Evolutionary conservation across 2,113 vertebrate genomes (phyloP).

Genomic region (Strix aluco): DNA sequence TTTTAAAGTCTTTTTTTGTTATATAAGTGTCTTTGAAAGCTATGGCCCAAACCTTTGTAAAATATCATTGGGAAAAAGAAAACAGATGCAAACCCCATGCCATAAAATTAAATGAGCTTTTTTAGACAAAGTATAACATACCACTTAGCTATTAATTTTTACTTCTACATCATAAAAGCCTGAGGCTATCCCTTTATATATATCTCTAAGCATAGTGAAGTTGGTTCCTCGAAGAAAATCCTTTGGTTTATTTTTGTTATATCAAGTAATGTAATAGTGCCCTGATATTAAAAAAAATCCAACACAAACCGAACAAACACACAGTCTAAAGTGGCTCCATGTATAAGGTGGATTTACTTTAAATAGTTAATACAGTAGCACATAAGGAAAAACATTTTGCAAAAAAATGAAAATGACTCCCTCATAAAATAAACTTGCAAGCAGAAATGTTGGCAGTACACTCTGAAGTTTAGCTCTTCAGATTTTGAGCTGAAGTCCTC

Average conservation of each 20-base stretch:
- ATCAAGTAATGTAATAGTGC: neutral
- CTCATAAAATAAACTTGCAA: neutral
- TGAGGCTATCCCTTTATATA: slow-evolving; percentile 32
- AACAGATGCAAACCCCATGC: slow-evolving; percentile 59
- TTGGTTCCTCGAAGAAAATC: neutral
- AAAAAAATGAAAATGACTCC: neutral
- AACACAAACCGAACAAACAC: neutral
- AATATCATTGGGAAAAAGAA: slow-evolving; percentile 60
- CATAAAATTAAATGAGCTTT: slow-evolving; percentile 69
- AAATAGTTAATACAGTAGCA: neutral
- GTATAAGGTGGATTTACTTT: neutral
- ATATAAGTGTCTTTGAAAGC: slow-evolving; percentile 62
- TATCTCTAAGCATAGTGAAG: neutral
- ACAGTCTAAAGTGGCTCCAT: neutral
- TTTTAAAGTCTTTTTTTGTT: slow-evolving; percentile 53
- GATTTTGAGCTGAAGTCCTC: neutral
- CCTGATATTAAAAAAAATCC: neutral
- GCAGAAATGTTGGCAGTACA: neutral
- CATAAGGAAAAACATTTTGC: neutral
- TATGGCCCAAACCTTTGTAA: slow-evolving; percentile 65
- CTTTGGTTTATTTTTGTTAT: slow-evolving; percentile 15
- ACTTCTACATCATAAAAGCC: slow-evolving; percentile 56
- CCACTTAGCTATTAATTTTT: slow-evolving; percentile 64
- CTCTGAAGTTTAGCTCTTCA: neutral
- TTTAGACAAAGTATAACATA: slow-evolving; percentile 59